Percentiles rank a stretch among this genome's conserved stretches.
Conservation (phyloP, 2,888 invertebrate genomes). For the Pollenia labialis region DNA sequence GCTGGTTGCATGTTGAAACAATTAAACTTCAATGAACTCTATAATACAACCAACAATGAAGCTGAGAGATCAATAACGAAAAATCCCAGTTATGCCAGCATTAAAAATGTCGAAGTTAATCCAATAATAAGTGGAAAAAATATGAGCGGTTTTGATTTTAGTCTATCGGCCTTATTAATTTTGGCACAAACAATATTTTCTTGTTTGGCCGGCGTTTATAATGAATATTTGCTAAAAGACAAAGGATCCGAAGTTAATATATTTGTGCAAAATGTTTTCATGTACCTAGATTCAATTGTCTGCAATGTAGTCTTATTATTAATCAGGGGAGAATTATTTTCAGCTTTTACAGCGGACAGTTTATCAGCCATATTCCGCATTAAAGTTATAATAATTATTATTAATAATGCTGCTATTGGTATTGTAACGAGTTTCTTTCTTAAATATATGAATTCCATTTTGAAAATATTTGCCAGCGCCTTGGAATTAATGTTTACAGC, state of each 20-base stretch:
- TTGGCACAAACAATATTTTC: constrained; percentile 94
- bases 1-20: constrained; percentile 96
- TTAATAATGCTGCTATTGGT: constrained; percentile 96
- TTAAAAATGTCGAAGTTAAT: background rate
- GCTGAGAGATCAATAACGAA: constrained; percentile 76
- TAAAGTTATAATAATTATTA: constrained; percentile 91
- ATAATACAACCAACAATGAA: constrained; percentile 78
- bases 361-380: constrained; percentile 87
- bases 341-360: constrained; percentile 86
- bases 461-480: constrained; percentile 98
- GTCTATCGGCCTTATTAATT: constrained; percentile 87
- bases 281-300: constrained; percentile 97
- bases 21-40: constrained; percentile 85
- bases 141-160: constrained; percentile 84
- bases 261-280: constrained; percentile 96
- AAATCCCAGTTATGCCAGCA: background rate
- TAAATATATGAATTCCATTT: constrained; percentile 95
- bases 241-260: constrained; percentile 93
- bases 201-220: constrained; percentile 97
- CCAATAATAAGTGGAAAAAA: constrained; percentile 77
- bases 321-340: constrained; percentile 87
- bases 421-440: constrained; percentile 97
- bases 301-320: constrained; percentile 92
- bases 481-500: constrained; percentile 96
- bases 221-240: constrained; percentile 95